phyloP scores from a whole-genome alignment of 2,888 invertebrate genomes.

The Lamproptera curius region DNA sequence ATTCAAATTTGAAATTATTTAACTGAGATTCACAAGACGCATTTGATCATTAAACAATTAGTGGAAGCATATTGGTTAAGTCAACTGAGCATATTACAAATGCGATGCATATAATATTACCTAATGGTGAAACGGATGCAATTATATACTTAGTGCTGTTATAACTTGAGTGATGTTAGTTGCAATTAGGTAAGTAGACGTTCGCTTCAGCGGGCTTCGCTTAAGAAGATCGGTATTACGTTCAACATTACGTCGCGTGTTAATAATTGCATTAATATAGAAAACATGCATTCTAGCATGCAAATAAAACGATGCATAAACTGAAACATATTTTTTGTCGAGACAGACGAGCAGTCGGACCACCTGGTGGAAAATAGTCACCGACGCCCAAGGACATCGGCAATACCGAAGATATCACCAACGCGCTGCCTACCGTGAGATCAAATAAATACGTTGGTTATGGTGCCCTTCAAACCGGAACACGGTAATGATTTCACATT shows the following conservation, averaged over 20 bases:
- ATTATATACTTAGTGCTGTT: background rate
- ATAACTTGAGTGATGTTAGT: constrained; percentile 6
- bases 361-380: too few relatives aligned
- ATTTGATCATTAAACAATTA: constrained; percentile 10
- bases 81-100: constrained; percentile 3
- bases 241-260: background rate
- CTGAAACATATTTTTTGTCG: too few relatives aligned
- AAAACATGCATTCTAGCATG: too few relatives aligned
- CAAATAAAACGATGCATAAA: too few relatives aligned
- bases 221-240: constrained; percentile 2
- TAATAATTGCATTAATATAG: too few relatives aligned
- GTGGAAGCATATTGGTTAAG: background rate
- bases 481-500: too few relatives aligned
- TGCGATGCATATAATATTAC: constrained; percentile 15
- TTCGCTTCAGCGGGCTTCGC: constrained; percentile 14
- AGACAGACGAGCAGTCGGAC: too few relatives aligned
- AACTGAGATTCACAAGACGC: background rate
- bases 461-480: too few relatives aligned
- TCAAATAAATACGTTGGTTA: too few relatives aligned
- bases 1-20: background rate
- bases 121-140: constrained; percentile 13
- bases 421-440: too few relatives aligned
- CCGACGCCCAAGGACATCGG: too few relatives aligned
- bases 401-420: too few relatives aligned
- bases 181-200: constrained; percentile 17